Conservation (phyloP, 2,797 vertebrate species). For the Australoheros facetus region DNA sequence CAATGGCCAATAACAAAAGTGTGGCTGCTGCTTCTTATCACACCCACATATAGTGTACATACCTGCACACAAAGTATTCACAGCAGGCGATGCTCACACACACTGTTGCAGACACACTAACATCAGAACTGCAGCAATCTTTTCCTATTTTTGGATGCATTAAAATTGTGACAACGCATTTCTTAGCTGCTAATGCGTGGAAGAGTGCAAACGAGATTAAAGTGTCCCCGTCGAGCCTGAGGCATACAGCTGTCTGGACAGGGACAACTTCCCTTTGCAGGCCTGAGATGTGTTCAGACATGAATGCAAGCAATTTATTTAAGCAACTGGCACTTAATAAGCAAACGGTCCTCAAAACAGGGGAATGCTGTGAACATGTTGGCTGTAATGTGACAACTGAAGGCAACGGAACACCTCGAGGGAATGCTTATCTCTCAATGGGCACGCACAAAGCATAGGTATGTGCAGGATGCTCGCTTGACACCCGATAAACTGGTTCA, state of each 20-base stretch:
- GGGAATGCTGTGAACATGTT: conserved; percentile 10
- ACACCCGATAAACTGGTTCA: conserved; percentile 17
- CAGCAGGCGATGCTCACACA: neutral
- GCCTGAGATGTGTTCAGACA: conserved; percentile 49
- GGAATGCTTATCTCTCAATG: conserved; percentile 31
- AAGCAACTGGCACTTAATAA: conserved; percentile 51
- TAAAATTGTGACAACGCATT: conserved; percentile 35
- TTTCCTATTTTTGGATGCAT: conserved; percentile 42
- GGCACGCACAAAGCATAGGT: conserved; percentile 17
- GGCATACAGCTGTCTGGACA: conserved; percentile 57
- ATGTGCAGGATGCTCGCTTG: conserved; percentile 12
- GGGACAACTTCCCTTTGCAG: conserved; percentile 36
- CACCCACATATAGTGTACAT: conserved; percentile 35
- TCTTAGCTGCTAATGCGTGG: conserved; percentile 40
- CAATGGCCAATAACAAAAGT: neutral
- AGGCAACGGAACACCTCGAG: conserved; percentile 35
- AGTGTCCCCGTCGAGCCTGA: conserved; percentile 23
- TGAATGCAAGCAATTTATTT: conserved; percentile 44
- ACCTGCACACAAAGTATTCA: conserved; percentile 21
- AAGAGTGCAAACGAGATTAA: conserved; percentile 49
- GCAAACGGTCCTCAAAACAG: conserved; percentile 21
- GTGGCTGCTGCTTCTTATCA: conserved; percentile 27
- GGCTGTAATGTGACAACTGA: conserved; percentile 24
- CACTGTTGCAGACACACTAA: neutral
- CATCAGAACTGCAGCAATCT: neutral